Evolutionary conservation across 2,113 vertebrate genomes (phyloP), one percentile per base, ranked within the genome.

Genomic region (Emydura subglobosa): DNA sequence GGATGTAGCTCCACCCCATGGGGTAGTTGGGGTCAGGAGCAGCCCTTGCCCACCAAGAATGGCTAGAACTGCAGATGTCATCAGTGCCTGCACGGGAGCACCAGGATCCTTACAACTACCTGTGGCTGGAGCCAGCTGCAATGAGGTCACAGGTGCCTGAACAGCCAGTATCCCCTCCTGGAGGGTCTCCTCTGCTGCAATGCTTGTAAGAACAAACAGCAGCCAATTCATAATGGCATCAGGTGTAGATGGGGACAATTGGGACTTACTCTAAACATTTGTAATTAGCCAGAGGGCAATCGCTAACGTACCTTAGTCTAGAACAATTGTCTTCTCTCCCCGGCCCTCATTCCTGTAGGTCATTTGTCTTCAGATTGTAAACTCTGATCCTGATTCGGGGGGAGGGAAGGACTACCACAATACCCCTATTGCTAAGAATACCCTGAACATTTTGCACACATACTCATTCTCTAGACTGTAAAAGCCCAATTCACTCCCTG

Each of bases 381-480:
- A 76, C 10, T 39, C 12, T 76, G n/a, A 5, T 76, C 72, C 72
- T 76, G 72, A 21, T 53, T 17, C 22, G 7, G 4, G 39, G 31
- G 3, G 61, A 3, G 51, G 50, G 50, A 50, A 50, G 21, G n/a
- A 39, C n/a, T 24, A 42, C 9, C 34, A 12, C 39, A 39, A 7
- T 39, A 42, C 13, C 11, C 39, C 39, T 44, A 19, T 44, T 74
- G 22, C 39, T 6, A 6, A 13, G 53, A 79, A 2, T 14, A 49
- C 1, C 14, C 39, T 1, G 55, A 53, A 49, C 2, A 0, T 74
- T 21, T 42, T 10, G 22, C 39, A 74, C 72, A 42, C 22, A 11
- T 2, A n/a, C 24, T 44, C 42, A 39, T 42, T 44, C 72, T 42
- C n/a, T 10, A 25, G 21, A 74, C 21, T 42, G n/a, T 44, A 42